Evolutionary conservation across 1,140 invertebrate genomes (phyloP).

Genomic region (Heliothis virescens): DNA sequence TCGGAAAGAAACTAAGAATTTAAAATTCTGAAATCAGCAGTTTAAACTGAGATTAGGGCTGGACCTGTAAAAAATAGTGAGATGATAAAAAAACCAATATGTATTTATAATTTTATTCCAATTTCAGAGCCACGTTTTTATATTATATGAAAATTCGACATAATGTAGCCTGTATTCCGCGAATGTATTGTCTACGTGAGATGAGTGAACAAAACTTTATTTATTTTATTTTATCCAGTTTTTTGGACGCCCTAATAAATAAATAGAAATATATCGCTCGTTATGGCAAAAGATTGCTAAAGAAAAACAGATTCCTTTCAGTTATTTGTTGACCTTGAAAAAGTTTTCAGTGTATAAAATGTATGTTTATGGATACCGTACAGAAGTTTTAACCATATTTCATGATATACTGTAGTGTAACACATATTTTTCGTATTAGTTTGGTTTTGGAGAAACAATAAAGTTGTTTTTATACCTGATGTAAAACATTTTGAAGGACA

Average conservation of each 20-base stretch:
- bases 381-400: neutral
- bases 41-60: too few species aligned
- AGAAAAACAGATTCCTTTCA: slow-evolving; percentile 18
- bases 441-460: too few species aligned
- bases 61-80: too few species aligned
- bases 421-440: too few species aligned
- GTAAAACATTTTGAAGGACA: too few species aligned
- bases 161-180: neutral
- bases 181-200: slow-evolving; percentile 28
- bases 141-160: neutral
- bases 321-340: neutral
- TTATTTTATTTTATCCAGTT: slow-evolving; percentile 1
- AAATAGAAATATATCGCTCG: slow-evolving; percentile 1
- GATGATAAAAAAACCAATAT: too few species aligned
- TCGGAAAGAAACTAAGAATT: too few species aligned
- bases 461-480: too few species aligned
- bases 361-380: neutral
- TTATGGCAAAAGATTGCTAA: neutral
- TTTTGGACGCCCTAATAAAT: neutral
- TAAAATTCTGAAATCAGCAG: too few species aligned
- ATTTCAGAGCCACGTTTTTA: neutral
- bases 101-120: too few species aligned
- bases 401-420: neutral
- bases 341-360: slow-evolving; percentile 2
- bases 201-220: slow-evolving; percentile 13